Evolutionary conservation across 1,140 invertebrate species (phyloP).

Genomic region (Atta colombica): DNA sequence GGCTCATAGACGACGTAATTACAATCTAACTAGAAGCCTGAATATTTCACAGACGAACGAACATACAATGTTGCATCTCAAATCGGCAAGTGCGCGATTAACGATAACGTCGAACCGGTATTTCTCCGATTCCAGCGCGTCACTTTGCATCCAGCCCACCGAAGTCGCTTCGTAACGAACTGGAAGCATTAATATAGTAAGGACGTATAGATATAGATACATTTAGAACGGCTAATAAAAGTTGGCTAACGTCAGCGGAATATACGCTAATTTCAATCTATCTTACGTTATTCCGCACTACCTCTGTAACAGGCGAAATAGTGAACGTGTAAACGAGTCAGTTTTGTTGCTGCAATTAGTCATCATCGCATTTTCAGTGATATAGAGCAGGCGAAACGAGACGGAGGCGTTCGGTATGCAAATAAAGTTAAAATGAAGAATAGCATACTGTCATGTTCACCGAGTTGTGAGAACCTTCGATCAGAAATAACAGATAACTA

Average conservation of each 20-base stretch:
- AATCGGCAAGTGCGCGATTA: conserved; percentile 47
- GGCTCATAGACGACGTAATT: conserved; percentile 70
- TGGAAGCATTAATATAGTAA: conserved; percentile 57
- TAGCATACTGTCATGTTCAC: conserved; percentile 20
- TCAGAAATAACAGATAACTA: conserved; percentile 44
- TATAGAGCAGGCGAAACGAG: conserved; percentile 12
- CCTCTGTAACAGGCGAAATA: not conserved
- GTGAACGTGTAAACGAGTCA: conserved; percentile 18
- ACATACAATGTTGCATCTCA: conserved; percentile 29
- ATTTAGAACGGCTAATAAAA: conserved; percentile 28
- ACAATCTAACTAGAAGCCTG: conserved; percentile 52
- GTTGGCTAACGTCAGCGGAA: conserved; percentile 37
- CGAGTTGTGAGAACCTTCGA: conserved; percentile 39
- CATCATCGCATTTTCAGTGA: conserved; percentile 52
- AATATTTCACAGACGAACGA: conserved; percentile 63
- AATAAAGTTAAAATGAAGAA: conserved; percentile 53
- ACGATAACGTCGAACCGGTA: conserved; percentile 44
- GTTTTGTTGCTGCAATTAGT: conserved; percentile 41
- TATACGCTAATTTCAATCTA: conserved; percentile 51
- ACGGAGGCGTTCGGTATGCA: conserved; percentile 44
- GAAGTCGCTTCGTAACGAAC: conserved; percentile 39
- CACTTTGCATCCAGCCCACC: conserved; percentile 34
- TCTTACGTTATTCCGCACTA: not conserved
- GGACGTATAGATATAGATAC: conserved; percentile 28
- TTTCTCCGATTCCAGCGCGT: conserved; percentile 30